Evolutionary conservation across 2,797 vertebrate genomes (phyloP).

Genomic region (Anguilla pacifica): DNA sequence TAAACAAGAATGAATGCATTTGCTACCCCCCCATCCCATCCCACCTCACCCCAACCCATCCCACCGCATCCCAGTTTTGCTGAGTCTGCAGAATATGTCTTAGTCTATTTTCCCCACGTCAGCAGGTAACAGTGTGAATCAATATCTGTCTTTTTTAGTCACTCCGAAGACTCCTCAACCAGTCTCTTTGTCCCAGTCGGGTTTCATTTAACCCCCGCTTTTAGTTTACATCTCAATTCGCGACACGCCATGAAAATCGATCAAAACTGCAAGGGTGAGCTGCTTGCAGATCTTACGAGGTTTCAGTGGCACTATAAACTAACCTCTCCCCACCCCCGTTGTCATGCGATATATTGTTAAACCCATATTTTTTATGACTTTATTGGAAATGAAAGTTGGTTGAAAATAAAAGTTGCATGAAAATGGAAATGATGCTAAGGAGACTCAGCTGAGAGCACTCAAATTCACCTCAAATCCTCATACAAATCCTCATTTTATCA

Average conservation of each 20-base stretch:
- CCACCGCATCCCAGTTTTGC: conserved; percentile 31
- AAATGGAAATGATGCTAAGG: background rate
- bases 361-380: background rate
- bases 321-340: background rate
- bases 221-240: conserved; percentile 66
- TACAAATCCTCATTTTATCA: conserved; percentile 14
- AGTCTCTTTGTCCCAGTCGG: conserved; percentile 60
- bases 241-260: conserved; percentile 53
- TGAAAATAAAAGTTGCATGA: background rate
- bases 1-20: background rate
- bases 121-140: conserved; percentile 56
- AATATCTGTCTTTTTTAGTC: conserved; percentile 63
- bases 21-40: conserved; percentile 22
- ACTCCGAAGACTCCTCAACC: conserved; percentile 48
- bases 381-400: background rate
- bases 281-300: background rate
- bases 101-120: conserved; percentile 56
- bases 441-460: background rate
- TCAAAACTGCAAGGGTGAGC: conserved; percentile 59
- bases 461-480: conserved; percentile 10
- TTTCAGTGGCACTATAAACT: background rate
- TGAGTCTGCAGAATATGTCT: conserved; percentile 48
- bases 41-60: background rate
- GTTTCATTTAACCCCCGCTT: conserved; percentile 65
- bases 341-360: background rate